These are phyloP conservation scores for Cynoglossus semilaevis DNA, from an alignment of 2,113 vertebrate species.

Conservation along the genomic window DNA sequence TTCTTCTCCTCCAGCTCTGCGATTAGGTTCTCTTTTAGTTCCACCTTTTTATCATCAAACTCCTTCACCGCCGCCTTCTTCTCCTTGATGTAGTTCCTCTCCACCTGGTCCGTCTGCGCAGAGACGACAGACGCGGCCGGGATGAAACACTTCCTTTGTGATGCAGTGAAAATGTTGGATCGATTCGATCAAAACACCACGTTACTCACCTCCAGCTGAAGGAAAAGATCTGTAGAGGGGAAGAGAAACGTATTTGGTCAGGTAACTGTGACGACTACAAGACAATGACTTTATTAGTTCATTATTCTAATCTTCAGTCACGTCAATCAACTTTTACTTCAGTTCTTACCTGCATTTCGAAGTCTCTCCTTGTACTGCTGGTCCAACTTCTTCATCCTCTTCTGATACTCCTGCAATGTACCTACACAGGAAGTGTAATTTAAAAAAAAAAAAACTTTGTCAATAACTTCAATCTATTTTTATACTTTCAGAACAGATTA, in stretches of 20 bases:
- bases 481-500: too few relatives aligned
- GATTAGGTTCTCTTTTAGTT: slow-evolving; percentile 95
- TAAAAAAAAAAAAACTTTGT: not conserved
- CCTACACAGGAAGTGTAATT: slow-evolving; percentile 66
- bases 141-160: not conserved
- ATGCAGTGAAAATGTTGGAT: not conserved
- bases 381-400: slow-evolving; percentile 97
- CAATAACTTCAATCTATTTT: too few relatives aligned
- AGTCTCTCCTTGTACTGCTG: slow-evolving; percentile 98
- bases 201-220: slow-evolving; percentile 91
- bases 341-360: slow-evolving; percentile 85
- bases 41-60: slow-evolving; percentile 98
- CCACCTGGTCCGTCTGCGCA: slow-evolving; percentile 93
- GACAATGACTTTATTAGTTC: too few relatives aligned
- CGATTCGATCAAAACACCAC: not conserved
- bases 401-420: slow-evolving; percentile 97
- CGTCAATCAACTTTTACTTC: too few relatives aligned
- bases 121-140: not conserved
- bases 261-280: not conserved
- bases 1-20: slow-evolving; percentile 98
- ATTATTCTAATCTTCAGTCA: too few relatives aligned
- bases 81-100: slow-evolving; percentile 96
- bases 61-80: slow-evolving; percentile 98
- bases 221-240: slow-evolving; percentile 87
- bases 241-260: slow-evolving; percentile 33